A percentile compares a stretch with the other conserved stretches of the same genome.
These are phyloP conservation scores for Microctenopoma steveboyesi DNA, from an alignment of 2,797 vertebrate genomes.

Conservation along the genomic window DNA sequence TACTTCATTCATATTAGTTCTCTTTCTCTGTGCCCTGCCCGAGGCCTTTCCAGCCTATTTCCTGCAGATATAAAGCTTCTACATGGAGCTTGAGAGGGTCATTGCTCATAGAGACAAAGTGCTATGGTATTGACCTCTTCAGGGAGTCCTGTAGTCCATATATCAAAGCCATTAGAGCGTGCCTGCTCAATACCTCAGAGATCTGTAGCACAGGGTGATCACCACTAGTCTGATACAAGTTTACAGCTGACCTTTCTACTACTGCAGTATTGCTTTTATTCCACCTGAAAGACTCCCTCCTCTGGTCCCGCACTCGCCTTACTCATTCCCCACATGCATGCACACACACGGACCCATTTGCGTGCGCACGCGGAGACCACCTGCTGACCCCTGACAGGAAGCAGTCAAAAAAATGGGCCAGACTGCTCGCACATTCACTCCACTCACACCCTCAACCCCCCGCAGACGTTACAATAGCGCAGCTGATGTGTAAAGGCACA, in stretches of 20 bases:
- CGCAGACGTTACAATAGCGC: slow-evolving; percentile 26
- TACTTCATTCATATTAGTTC: slow-evolving; percentile 77
- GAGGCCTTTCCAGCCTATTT: slow-evolving; percentile 81
- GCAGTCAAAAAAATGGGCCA: slow-evolving; percentile 56
- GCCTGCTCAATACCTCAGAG: slow-evolving; percentile 85
- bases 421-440: slow-evolving; percentile 42
- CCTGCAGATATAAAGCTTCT: slow-evolving; percentile 83
- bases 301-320: slow-evolving; percentile 67
- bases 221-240: slow-evolving; percentile 83
- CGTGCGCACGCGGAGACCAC: slow-evolving; percentile 21
- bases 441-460: slow-evolving; percentile 25
- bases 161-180: slow-evolving; percentile 83
- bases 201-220: slow-evolving; percentile 84
- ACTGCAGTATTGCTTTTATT: slow-evolving; percentile 83
- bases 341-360: slow-evolving; percentile 9
- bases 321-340: slow-evolving; percentile 21
- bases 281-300: slow-evolving; percentile 75
- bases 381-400: slow-evolving; percentile 50
- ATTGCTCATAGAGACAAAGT: slow-evolving; percentile 85
- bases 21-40: slow-evolving; percentile 62
- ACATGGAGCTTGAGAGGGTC: slow-evolving; percentile 84
- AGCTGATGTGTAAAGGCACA: slow-evolving; percentile 46
- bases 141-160: slow-evolving; percentile 82
- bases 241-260: slow-evolving; percentile 87
- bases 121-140: slow-evolving; percentile 84